Evolutionary conservation across 2,888 invertebrate genomes (phyloP), one percentile per base, ranked within the genome.

Genomic region (Herminia tarsipennalis): DNA sequence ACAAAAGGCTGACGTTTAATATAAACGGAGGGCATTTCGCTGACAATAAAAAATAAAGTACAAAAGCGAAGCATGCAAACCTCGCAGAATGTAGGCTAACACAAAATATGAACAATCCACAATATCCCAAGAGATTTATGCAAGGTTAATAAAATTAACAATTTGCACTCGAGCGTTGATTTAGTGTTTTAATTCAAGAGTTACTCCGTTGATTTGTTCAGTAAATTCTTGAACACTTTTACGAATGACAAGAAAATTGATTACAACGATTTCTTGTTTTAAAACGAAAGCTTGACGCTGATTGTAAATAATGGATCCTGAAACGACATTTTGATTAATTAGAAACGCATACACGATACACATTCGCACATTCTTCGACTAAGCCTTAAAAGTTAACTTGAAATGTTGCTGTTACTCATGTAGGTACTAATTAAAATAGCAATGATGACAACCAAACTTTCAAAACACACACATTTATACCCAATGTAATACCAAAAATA

Each of bases 121-220:
- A 49, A 54, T 62, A 56, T 46, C 63, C 52, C 53, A 32, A 46
- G 45, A 49, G 63, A 64, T 59, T 62, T 62, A 63, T 56, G 53
- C 41, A 51, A 63, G 53, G 59, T 45, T 49, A 56, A 64, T 63
- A 59, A 62, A 63, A 63, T 65, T 63, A 66, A 51, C 59, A 66
- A 65, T 65, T 56, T 59, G 56, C 56, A 52, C 36, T 38, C 47
- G 35, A 46, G 21, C 27, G 42, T 51, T 63, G 63, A 65, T 66
- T 62, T 63, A 63, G 53, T 52, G 46, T 53, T 66, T 66, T 56
- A 63, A 59, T 66, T 53, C 53, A 49, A 51, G 66, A 43, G 43
- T 41, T 39, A 42, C 27, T 32, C 38, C 21, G 40, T 50, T 58
- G 58, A 64, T 55, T 62, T 44, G 55, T 55, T 51, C 39, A 16